These are phyloP conservation scores for Chelonus insularis DNA, from an alignment of 1,140 invertebrate species.

Conservation along the genomic window DNA sequence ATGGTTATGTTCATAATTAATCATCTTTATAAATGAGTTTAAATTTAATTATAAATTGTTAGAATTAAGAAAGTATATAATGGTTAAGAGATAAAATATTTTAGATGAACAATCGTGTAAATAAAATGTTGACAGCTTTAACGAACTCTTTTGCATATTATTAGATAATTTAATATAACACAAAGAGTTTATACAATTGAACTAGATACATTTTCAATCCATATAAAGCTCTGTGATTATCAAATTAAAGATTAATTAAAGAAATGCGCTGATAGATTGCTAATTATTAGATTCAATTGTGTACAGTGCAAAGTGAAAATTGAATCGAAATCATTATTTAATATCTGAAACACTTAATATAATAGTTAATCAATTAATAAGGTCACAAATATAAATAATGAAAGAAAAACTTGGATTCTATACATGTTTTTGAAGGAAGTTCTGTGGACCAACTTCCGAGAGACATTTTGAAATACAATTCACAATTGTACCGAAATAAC, in stretches of 20 bases:
- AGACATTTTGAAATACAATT: slow-evolving; percentile 9
- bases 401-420: slow-evolving; percentile 16
- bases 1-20: too few relatives aligned
- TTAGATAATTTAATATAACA: not conserved
- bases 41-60: too few relatives aligned
- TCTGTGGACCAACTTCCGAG: slow-evolving; percentile 30
- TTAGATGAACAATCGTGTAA: not conserved
- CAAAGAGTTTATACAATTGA: slow-evolving; percentile 1
- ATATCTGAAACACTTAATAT: not conserved
- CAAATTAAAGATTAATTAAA: slow-evolving; percentile 22
- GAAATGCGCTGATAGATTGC: slow-evolving; percentile 24
- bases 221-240: slow-evolving; percentile 36
- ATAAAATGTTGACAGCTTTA: not conserved
- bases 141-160: not conserved
- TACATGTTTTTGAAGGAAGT: slow-evolving; percentile 19
- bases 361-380: not conserved
- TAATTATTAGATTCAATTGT: slow-evolving; percentile 34
- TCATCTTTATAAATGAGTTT: too few relatives aligned
- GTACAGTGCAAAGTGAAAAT: slow-evolving; percentile 30
- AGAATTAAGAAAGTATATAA: too few relatives aligned
- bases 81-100: too few relatives aligned
- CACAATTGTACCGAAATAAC: slow-evolving; percentile 10
- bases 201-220: slow-evolving; percentile 33
- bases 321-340: not conserved
- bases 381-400: not conserved